phyloP scores from a whole-genome alignment of 2,888 invertebrate species.

The Bugulina stolonifera region DNA sequence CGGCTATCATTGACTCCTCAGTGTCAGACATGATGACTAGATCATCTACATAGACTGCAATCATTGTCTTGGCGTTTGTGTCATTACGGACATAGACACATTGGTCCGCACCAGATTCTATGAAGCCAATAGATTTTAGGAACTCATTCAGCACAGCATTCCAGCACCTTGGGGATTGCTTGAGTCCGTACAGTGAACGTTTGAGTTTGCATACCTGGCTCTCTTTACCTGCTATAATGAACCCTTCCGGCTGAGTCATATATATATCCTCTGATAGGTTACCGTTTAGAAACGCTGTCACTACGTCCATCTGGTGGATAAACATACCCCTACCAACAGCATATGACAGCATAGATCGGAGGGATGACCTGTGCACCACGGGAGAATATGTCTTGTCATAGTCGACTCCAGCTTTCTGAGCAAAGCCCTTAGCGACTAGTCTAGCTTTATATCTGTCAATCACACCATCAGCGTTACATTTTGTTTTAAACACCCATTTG shows the following conservation, averaged over 20 bases:
- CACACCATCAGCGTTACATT: conserved; percentile 24
- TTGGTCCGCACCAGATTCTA: conserved; percentile 28
- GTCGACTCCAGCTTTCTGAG: conserved; percentile 32
- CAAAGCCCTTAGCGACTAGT: conserved; percentile 31
- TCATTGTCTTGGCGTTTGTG: conserved; percentile 12
- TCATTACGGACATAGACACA: conserved; percentile 26
- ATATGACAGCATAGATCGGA: conserved; percentile 32
- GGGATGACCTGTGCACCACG: conserved; percentile 30
- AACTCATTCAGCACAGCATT: conserved; percentile 30
- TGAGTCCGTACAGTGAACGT: conserved; percentile 32
- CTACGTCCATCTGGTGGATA: conserved; percentile 33
- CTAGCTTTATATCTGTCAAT: conserved; percentile 24
- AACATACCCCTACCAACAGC: conserved; percentile 28
- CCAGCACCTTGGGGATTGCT: conserved; percentile 32
- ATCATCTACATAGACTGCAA: conserved; percentile 31
- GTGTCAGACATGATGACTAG: conserved; percentile 28
- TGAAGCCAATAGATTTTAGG: conserved; percentile 30
- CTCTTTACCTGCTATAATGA: conserved; percentile 29
- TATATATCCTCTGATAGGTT: conserved; percentile 33
- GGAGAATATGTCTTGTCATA: conserved; percentile 34
- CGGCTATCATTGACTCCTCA: conserved; percentile 24
- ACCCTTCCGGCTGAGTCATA: conserved; percentile 34
- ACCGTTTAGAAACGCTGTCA: conserved; percentile 34
- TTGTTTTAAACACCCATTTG: conserved; percentile 30
- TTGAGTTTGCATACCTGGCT: conserved; percentile 32